A percentile compares a stretch with the other conserved stretches of the same genome.
phyloP scores from a whole-genome alignment of 2,113 vertebrate species.

The Paratilapia polleni region DNA sequence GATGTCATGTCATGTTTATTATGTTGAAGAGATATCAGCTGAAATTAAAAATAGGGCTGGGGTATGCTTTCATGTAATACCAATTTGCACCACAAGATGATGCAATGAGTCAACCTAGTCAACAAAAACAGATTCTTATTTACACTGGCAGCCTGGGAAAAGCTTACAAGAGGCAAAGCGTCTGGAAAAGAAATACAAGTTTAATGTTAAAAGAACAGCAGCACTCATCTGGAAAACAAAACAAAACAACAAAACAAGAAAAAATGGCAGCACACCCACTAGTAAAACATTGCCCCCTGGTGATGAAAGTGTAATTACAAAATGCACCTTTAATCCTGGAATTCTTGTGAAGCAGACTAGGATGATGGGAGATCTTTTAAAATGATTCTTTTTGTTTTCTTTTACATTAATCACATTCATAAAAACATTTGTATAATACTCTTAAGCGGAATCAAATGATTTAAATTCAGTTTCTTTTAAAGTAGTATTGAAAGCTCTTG shows the following conservation, averaged over 20 bases:
- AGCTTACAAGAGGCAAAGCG: background rate
- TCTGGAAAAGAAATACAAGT: background rate
- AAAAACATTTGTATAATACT: background rate
- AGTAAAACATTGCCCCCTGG: too few species aligned
- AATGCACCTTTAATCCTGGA: background rate
- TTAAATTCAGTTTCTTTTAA: too few species aligned
- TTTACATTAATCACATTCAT: background rate
- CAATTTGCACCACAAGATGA: background rate
- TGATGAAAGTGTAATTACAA: background rate
- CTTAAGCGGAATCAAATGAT: too few species aligned
- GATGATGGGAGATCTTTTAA: background rate
- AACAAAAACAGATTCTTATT: background rate
- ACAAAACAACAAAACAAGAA: too few species aligned
- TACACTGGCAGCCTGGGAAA: background rate
- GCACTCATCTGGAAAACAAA: background rate
- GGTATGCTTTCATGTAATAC: background rate
- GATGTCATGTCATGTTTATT: too few species aligned
- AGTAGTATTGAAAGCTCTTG: too few species aligned
- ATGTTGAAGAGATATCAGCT: too few species aligned
- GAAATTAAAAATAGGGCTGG: background rate
- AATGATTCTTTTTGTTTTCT: background rate
- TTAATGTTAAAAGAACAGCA: background rate
- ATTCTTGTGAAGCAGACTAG: background rate
- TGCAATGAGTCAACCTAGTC: background rate
- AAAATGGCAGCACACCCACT: background rate